Evolutionary conservation across 2,888 invertebrate species (phyloP).

Genomic region (Orthonychiurus folsomi): DNA sequence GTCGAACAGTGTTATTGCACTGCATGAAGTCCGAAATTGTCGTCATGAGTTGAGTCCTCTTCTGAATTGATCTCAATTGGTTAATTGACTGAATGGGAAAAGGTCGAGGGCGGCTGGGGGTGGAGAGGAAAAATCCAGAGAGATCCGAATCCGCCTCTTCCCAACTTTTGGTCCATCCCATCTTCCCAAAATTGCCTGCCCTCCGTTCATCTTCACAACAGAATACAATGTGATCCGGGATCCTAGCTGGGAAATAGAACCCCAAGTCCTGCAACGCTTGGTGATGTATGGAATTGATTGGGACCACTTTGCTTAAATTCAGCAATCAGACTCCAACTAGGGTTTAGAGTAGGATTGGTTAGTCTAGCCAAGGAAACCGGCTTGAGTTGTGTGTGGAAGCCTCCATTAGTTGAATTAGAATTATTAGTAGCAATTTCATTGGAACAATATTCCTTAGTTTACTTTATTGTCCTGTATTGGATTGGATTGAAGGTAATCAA

Average conservation of each 20-base stretch:
- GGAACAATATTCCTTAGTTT: background rate
- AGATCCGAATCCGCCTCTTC: background rate
- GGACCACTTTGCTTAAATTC: constrained; percentile 20
- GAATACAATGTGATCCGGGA: too few species aligned
- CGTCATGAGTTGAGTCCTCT: background rate
- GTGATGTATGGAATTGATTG: too few species aligned
- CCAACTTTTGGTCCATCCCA: background rate
- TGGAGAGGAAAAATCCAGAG: background rate
- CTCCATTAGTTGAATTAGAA: constrained; percentile 1
- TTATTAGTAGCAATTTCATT: constrained; percentile 1
- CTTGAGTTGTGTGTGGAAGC: background rate
- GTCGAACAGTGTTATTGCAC: too few species aligned
- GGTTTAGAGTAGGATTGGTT: background rate
- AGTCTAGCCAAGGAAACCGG: background rate
- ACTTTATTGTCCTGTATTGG: constrained; percentile 5
- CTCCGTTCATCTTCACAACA: background rate
- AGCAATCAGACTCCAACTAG: constrained; percentile 29
- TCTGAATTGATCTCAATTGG: constrained; percentile 17
- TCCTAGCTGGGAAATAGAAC: too few species aligned
- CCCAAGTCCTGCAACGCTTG: too few species aligned
- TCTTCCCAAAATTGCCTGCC: too few species aligned
- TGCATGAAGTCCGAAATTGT: too few species aligned
- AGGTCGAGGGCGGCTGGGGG: background rate
- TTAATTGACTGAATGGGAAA: constrained; percentile 3
- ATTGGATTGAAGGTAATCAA: constrained; percentile 31